Percentiles rank a stretch among this genome's conserved stretches.
phyloP scores from a whole-genome alignment of 2,113 vertebrate genomes.

The Vireo altiloquus region DNA sequence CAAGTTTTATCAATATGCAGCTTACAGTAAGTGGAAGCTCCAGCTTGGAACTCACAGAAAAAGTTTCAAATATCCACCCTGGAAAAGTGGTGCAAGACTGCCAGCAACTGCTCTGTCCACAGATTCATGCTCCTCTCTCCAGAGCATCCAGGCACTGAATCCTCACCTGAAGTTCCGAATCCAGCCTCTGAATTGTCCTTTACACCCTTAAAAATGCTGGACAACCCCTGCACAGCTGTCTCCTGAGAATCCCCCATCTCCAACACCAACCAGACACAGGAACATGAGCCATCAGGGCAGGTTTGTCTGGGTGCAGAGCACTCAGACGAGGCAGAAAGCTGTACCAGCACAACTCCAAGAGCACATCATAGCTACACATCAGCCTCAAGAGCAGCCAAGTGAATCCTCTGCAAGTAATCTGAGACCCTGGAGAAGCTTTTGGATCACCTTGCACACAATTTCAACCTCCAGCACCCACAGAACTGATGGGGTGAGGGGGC shows the following conservation, averaged over 20 bases:
- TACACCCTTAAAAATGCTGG: neutral
- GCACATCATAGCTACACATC: neutral
- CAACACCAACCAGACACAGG: neutral
- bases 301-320: neutral
- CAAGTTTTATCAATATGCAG: neutral
- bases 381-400: neutral
- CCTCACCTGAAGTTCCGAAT: neutral
- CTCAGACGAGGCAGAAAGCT: neutral
- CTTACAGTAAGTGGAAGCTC: neutral
- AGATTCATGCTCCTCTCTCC: neutral
- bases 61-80: neutral
- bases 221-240: neutral
- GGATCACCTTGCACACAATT: neutral
- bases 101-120: neutral
- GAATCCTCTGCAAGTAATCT: neutral
- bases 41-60: neutral
- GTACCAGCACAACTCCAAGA: neutral
- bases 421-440: neutral
- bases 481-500: accelerated
- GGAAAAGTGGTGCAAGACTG: neutral
- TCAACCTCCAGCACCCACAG: neutral
- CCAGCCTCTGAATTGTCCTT: neutral
- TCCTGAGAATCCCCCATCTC: neutral
- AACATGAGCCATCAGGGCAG: neutral
- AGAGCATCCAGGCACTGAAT: neutral